Evolutionary conservation across 2,113 vertebrate species (phyloP).

Genomic region (Eublepharis macularius): DNA sequence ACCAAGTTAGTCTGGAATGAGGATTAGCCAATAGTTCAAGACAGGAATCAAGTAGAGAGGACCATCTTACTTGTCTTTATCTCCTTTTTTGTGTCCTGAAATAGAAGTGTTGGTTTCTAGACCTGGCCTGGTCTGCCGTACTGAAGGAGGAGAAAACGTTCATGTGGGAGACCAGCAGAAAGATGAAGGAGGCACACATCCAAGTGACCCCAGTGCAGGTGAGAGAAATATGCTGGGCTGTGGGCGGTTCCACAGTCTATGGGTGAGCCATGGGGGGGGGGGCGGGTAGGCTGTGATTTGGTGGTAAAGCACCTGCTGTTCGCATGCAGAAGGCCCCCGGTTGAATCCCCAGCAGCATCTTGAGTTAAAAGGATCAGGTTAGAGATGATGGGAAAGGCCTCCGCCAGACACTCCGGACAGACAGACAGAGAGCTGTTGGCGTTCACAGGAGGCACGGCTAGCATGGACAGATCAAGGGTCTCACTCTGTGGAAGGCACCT

Average conservation of each 20-base stretch:
- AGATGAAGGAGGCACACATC: not conserved
- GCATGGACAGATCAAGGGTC: too few relatives aligned
- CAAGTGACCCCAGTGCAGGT: not conserved
- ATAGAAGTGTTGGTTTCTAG: slow-evolving; percentile 35
- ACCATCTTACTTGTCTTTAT: accelerated
- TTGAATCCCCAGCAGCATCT: too few relatives aligned
- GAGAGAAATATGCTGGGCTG: not conserved
- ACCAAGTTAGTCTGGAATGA: not conserved
- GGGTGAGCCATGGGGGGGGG: too few relatives aligned
- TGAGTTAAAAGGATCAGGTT: not conserved
- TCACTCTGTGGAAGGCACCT: too few relatives aligned
- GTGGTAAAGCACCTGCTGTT: too few relatives aligned
- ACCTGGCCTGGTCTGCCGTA: not conserved
- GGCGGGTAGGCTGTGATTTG: too few relatives aligned
- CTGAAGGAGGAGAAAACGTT: accelerated
- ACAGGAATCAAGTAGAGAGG: accelerated
- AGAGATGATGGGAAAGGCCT: too few relatives aligned
- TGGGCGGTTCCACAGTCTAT: accelerated
- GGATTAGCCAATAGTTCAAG: not conserved
- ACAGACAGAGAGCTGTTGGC: too few relatives aligned
- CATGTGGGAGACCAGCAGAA: not conserved
- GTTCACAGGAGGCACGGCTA: too few relatives aligned
- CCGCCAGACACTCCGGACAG: too few relatives aligned
- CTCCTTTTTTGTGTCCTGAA: not conserved
- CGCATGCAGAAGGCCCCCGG: too few relatives aligned